phyloP scores from a whole-genome alignment of 2,888 invertebrate genomes.

The Blomia tropicalis region DNA sequence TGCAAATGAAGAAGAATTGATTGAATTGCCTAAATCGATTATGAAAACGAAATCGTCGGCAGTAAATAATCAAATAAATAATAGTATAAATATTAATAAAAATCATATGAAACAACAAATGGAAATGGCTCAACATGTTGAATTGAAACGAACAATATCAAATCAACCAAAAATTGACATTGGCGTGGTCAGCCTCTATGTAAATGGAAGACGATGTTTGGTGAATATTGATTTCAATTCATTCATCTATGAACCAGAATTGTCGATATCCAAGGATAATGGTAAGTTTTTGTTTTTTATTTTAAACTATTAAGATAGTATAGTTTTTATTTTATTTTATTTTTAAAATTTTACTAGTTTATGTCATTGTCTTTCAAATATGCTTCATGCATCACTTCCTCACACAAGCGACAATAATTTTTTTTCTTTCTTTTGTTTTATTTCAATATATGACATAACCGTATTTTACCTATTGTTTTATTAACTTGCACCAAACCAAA shows the following conservation, averaged over 20 bases:
- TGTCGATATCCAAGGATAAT: not conserved
- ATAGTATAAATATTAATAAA: not conserved
- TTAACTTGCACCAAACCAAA: too few relatives aligned
- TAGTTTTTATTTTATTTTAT: not conserved
- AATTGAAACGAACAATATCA: not conserved
- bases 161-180: not conserved
- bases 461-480: too few relatives aligned
- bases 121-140: not conserved
- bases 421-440: too few relatives aligned
- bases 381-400: too few relatives aligned
- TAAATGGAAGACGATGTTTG: not conserved
- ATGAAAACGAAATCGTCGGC: not conserved
- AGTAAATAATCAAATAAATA: not conserved
- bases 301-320: too few relatives aligned
- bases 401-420: too few relatives aligned
- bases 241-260: constrained; percentile 1
- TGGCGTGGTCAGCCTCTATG: constrained; percentile 1
- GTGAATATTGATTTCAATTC: not conserved
- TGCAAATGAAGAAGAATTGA: not conserved
- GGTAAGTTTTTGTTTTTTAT: too few relatives aligned
- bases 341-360: constrained; percentile 4
- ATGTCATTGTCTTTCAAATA: too few relatives aligned
- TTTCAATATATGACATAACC: too few relatives aligned
- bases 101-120: not conserved
- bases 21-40: not conserved